A percentile compares a stretch with the other conserved stretches of the same genome.
Conservation (phyloP, 2,113 vertebrate species). For the Dromaius novaehollandiae region DNA sequence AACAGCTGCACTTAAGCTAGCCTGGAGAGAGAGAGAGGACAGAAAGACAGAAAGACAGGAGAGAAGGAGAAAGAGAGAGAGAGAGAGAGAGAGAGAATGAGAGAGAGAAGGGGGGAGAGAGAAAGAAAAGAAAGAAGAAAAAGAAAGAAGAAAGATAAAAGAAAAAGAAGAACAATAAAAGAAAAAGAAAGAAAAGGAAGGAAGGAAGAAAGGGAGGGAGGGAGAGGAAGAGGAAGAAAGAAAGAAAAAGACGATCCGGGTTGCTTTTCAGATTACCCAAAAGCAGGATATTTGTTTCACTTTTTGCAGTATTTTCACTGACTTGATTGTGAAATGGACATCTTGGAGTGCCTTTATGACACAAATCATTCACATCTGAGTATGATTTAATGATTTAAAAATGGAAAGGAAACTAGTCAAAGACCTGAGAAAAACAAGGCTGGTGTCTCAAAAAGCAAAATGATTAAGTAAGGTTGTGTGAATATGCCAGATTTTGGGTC, state of each 20-base stretch:
- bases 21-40: background rate
- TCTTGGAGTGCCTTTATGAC: background rate
- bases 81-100: background rate
- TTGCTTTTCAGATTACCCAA: background rate
- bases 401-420: background rate
- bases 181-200: no score
- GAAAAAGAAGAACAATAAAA: background rate
- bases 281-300: accelerated
- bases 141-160: no score
- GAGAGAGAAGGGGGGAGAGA: background rate
- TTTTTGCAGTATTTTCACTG: background rate
- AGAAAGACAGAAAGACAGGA: background rate
- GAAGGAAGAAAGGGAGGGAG: no score
- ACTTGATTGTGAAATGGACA: background rate
- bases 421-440: background rate
- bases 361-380: background rate
- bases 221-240: no score
- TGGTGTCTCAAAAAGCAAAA: background rate
- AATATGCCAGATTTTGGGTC: background rate
- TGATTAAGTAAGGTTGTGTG: background rate
- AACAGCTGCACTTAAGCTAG: background rate
- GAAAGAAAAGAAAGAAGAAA: no score
- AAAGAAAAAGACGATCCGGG: background rate
- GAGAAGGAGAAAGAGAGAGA: background rate
- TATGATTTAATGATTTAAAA: background rate